These are phyloP conservation scores for Otolemur garnettii DNA, from an alignment of 2,113 vertebrate species.

Conservation along the genomic window DNA sequence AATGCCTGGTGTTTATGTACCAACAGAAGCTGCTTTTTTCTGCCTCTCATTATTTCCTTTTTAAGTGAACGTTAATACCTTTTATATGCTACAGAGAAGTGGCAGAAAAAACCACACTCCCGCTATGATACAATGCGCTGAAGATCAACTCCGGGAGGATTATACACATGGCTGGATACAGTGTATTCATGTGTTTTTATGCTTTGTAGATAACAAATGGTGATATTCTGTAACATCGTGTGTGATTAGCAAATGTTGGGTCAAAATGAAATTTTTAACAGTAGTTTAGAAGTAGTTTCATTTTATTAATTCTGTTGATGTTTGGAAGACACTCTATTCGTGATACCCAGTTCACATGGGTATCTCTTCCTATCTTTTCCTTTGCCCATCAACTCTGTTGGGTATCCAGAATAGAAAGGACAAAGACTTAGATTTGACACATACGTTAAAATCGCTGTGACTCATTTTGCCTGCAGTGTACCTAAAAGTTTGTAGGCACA, in stretches of 20 bases:
- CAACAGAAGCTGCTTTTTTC: slow-evolving; percentile 78
- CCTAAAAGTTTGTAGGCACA: neutral
- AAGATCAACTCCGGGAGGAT: slow-evolving; percentile 17
- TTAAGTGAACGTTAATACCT: slow-evolving; percentile 74
- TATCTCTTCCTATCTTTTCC: neutral
- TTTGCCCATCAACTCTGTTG: neutral
- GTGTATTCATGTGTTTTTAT: slow-evolving; percentile 49
- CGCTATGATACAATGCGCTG: slow-evolving; percentile 35
- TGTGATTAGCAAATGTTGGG: slow-evolving; percentile 53
- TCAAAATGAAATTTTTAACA: slow-evolving; percentile 54
- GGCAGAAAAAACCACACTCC: slow-evolving; percentile 59
- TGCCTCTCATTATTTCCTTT: slow-evolving; percentile 70
- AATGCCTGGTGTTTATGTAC: slow-evolving; percentile 77
- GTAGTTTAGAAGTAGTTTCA: slow-evolving; percentile 48
- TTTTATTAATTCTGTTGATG: slow-evolving; percentile 49
- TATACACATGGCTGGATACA: slow-evolving; percentile 41
- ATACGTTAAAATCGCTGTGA: neutral
- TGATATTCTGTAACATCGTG: slow-evolving; percentile 38
- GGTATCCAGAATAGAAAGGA: neutral
- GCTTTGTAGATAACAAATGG: slow-evolving; percentile 50
- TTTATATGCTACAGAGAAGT: slow-evolving; percentile 72
- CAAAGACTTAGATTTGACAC: neutral
- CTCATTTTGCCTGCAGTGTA: neutral
- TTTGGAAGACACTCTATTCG: slow-evolving; percentile 6
- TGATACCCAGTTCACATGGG: neutral